Conservation (phyloP, 2,888 invertebrate species). For the Tyria jacobaeae region DNA sequence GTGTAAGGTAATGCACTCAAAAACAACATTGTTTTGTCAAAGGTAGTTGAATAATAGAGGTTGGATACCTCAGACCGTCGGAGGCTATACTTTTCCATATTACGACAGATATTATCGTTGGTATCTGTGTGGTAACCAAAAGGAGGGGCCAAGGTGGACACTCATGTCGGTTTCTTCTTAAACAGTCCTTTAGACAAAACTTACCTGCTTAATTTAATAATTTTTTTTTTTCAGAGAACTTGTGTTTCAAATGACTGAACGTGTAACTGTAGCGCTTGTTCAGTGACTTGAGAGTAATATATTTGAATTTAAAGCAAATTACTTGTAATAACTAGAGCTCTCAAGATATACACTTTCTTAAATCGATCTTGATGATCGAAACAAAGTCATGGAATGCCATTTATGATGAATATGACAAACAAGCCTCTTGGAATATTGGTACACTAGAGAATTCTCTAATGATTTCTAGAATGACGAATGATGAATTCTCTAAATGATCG, state of each 20-base stretch:
- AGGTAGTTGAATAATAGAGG: background rate
- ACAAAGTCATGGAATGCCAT: background rate
- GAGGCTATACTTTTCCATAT: background rate
- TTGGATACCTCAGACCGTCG: background rate
- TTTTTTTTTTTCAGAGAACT: no score
- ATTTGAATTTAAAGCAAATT: no score
- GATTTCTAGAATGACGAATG: no score
- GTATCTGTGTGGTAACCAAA: background rate
- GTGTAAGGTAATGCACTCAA: no score
- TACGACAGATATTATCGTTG: background rate
- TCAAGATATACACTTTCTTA: background rate
- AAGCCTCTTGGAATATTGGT: background rate
- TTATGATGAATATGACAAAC: background rate
- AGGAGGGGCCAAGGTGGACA: no score
- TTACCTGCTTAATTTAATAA: no score
- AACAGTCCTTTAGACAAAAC: background rate
- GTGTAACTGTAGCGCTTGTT: no score
- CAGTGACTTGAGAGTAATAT: no score
- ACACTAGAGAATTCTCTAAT: background rate
- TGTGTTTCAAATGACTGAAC: no score
- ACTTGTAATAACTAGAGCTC: background rate
- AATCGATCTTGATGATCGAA: background rate
- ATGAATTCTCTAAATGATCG: no score
- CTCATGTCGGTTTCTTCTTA: no score
- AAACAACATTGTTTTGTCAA: background rate